These are phyloP conservation scores for Hemicrepidius hirtus DNA, from an alignment of 2,888 invertebrate species.

Conservation along the genomic window DNA sequence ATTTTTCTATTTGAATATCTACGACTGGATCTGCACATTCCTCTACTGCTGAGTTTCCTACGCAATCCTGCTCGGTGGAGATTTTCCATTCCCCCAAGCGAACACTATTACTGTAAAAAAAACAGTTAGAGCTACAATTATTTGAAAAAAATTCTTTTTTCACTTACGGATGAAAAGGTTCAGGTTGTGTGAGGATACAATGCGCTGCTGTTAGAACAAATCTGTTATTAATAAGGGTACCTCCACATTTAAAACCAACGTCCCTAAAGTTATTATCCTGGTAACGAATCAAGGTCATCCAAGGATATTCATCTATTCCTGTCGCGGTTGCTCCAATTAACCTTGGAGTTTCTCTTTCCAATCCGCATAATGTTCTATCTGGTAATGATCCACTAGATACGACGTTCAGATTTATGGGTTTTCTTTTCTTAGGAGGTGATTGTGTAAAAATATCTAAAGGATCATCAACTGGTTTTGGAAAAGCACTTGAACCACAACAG, in stretches of 20 bases:
- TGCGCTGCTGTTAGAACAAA: slow-evolving; percentile 76
- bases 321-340: slow-evolving; percentile 69
- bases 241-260: slow-evolving; percentile 71
- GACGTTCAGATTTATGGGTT: slow-evolving; percentile 2
- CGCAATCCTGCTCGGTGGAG: slow-evolving; percentile 70
- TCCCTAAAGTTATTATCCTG: slow-evolving; percentile 53
- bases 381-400: slow-evolving; percentile 34
- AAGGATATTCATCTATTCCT: slow-evolving; percentile 72
- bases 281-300: slow-evolving; percentile 72
- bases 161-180: slow-evolving; percentile 69
- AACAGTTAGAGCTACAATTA: too few relatives aligned
- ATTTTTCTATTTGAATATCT: slow-evolving; percentile 62
- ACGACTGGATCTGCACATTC: slow-evolving; percentile 65
- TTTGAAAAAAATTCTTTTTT: too few relatives aligned
- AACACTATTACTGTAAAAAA: slow-evolving; percentile 61
- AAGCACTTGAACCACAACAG: slow-evolving; percentile 67
- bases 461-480: neutral
- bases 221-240: slow-evolving; percentile 73
- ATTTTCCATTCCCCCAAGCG: slow-evolving; percentile 74
- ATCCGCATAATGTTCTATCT: slow-evolving; percentile 45
- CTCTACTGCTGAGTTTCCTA: slow-evolving; percentile 56
- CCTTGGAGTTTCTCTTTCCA: slow-evolving; percentile 47
- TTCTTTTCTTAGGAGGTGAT: neutral
- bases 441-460: neutral
- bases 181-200: slow-evolving; percentile 69